Evolutionary conservation across 64 coral and sea anemone genomes (phyloP).

Genomic region (Catalaphyllia jardinei): DNA sequence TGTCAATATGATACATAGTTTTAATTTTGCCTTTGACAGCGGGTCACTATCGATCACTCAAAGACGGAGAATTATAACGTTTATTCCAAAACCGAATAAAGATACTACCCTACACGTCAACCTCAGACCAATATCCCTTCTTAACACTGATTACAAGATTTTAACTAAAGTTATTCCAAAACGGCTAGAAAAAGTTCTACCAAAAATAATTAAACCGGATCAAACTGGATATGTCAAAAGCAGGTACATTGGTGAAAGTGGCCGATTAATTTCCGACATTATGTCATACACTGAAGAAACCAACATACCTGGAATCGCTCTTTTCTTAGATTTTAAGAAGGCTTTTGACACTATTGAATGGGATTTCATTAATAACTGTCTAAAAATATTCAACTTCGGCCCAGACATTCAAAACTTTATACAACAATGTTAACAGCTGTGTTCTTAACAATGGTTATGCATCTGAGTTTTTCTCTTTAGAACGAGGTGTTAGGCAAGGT

Average conservation of each 20-base stretch:
- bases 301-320: too few species aligned
- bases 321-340: too few species aligned
- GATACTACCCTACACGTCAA: constrained; percentile 1
- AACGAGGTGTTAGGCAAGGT: neutral
- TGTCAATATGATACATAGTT: too few species aligned
- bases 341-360: too few species aligned
- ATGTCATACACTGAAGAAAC: too few species aligned
- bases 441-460: constrained; percentile 32
- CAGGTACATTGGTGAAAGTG: constrained; percentile 37
- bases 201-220: constrained; percentile 26
- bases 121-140: constrained; percentile 34
- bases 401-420: neutral
- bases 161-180: constrained; percentile 37
- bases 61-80: constrained; percentile 26
- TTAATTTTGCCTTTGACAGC: too few species aligned
- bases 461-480: neutral
- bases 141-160: constrained; percentile 54
- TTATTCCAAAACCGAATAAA: constrained; percentile 38
- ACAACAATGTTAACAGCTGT: constrained; percentile 1
- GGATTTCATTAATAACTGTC: too few species aligned
- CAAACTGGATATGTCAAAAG: constrained; percentile 44
- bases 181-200: too few species aligned
- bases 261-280: constrained; percentile 13
- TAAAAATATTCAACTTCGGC: neutral
- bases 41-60: too few species aligned